Base-by-base conservation (phyloP, 2,113 vertebrate species). In the Ictalurus furcatus region DNA sequence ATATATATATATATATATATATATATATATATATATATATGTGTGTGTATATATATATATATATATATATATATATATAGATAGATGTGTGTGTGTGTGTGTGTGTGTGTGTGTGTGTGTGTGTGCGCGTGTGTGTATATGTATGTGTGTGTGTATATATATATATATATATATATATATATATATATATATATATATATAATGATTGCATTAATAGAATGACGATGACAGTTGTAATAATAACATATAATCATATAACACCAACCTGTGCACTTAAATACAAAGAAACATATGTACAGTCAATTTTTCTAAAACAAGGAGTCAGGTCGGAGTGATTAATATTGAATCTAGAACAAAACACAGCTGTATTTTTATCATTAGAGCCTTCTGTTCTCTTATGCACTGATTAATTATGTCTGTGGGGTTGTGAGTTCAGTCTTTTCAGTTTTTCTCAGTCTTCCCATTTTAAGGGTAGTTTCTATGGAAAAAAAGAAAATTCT, bases 261-360 rank as follows among this genome's bases (percentile, higher is more conserved):
- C 11, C 17, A 52, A 63, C 11, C 58, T 48, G 34, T 37, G 34
- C 52, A 87, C 52, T 85, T 84, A 78, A 89, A 91, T 78, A 88
- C 34, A 48, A 40, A 30, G 9, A 3, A 14, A 61, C 81, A 88
- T 44, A 48, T 84, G 11, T 28, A 81, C n/a, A 88, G 58, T 65
- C 28, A 11, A 56, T 84, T 71, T 88, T 34, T 19, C 74, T 30
- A 11, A 44, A 69, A 63, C 13, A 8, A 67, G 19, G 28, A 16
- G 12, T 79, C 25, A 84, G 54, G 65, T 88, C 9, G n/a, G 40
- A 44, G 21, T 82, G 34, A 58, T 81, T 74, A 37, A 84, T 16
- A 48, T 52, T 37, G 28, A 73, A 71, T 54, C 63, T 40, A 8
- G 25, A 37, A 87, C n/a, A 81, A 63, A 79, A 83, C 52, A 73